These are phyloP conservation scores for Ecdyonurus torrentis DNA, from an alignment of 2,888 invertebrate species.

Conservation along the genomic window DNA sequence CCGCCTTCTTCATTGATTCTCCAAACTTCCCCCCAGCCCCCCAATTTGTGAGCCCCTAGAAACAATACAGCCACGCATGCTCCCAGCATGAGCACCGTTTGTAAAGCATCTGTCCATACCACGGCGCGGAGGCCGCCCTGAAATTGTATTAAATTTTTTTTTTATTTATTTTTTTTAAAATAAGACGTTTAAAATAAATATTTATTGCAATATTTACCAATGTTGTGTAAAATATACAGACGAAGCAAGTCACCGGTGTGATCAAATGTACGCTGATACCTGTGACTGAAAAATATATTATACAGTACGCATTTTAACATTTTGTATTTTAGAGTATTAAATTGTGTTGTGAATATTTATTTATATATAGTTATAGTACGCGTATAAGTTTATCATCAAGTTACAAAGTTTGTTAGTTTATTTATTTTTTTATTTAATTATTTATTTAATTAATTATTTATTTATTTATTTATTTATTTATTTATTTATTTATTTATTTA, in stretches of 20 bases:
- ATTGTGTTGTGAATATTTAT: too few species aligned
- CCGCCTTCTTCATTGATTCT: background rate
- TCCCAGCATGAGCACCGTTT: background rate
- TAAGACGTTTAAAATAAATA: background rate
- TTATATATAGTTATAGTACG: background rate
- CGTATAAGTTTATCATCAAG: too few species aligned
- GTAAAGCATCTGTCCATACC: background rate
- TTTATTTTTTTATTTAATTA: conserved; percentile 11
- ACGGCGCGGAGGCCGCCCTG: background rate
- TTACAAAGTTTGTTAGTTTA: too few species aligned
- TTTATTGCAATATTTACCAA: conserved; percentile 29
- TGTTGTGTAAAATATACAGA: conserved; percentile 41
- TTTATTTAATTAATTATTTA: too few species aligned
- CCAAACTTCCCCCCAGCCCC: background rate
- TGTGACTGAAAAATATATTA: conserved; percentile 29
- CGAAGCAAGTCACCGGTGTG: conserved; percentile 31
- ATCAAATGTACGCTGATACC: conserved; percentile 36
- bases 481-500: too few species aligned
- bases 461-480: too few species aligned
- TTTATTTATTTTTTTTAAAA: too few species aligned
- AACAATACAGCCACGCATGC: background rate
- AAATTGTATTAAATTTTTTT: background rate
- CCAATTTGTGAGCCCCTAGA: background rate
- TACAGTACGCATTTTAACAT: too few species aligned
- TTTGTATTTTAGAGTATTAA: too few species aligned